A percentile compares a stretch with the other conserved stretches of the same genome.
phyloP scores from a whole-genome alignment of 1,140 invertebrate species.

The Pseudomyrmex gracilis region DNA sequence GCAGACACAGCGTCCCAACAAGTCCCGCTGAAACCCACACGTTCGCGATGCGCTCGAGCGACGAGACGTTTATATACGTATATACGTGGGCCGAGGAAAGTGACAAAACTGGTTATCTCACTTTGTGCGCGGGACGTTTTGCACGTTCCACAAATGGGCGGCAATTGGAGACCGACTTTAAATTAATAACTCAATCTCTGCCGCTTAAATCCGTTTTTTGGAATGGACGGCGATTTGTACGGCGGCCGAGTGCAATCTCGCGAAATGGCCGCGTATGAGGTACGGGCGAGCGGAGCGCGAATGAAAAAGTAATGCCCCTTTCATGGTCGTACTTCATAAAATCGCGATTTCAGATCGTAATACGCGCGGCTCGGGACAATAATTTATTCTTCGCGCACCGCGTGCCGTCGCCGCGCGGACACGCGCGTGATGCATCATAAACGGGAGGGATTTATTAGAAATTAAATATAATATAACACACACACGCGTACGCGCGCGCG shows the following conservation, averaged over 20 bases:
- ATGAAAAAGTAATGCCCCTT: slow-evolving; percentile 54
- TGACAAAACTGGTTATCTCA: slow-evolving; percentile 67
- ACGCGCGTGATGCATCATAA: slow-evolving; percentile 34
- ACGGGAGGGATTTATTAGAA: slow-evolving; percentile 45
- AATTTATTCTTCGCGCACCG: slow-evolving; percentile 50
- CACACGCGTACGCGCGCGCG: neutral
- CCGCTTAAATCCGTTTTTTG: slow-evolving; percentile 44
- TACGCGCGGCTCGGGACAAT: slow-evolving; percentile 46
- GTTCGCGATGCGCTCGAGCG: neutral
- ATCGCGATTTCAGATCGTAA: slow-evolving; percentile 45
- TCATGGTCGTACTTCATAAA: slow-evolving; percentile 41
- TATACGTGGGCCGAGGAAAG: slow-evolving; percentile 44
- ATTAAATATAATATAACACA: slow-evolving; percentile 46
- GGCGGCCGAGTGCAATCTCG: slow-evolving; percentile 23
- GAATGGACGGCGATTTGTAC: slow-evolving; percentile 55
- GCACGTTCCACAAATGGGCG: slow-evolving; percentile 14
- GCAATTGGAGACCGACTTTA: slow-evolving; percentile 57
- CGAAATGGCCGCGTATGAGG: slow-evolving; percentile 48
- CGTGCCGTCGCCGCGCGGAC: slow-evolving; percentile 15
- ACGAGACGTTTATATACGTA: neutral
- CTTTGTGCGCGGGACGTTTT: slow-evolving; percentile 13
- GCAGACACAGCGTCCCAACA: neutral
- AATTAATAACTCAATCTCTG: slow-evolving; percentile 63
- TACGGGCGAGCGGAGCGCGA: slow-evolving; percentile 43
- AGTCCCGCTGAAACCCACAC: slow-evolving; percentile 12